phyloP scores from a whole-genome alignment of 1,140 invertebrate genomes.

The Venustaconcha ellipsiformis region DNA sequence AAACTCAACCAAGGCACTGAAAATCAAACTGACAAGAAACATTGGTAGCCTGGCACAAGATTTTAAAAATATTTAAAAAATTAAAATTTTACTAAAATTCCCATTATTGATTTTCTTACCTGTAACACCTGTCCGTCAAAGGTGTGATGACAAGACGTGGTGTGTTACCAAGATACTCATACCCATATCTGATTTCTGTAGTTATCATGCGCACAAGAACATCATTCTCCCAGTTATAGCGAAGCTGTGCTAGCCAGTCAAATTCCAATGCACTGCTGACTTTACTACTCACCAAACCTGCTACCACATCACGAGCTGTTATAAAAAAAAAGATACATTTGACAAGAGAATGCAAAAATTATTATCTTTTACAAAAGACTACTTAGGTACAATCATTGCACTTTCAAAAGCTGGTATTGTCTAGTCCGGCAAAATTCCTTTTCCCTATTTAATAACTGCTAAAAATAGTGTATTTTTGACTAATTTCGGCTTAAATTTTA shows the following conservation, averaged over 20 bases:
- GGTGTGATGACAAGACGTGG: slow-evolving; percentile 70
- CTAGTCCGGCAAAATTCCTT: no score
- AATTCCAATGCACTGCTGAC: slow-evolving; percentile 63
- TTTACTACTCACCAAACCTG: slow-evolving; percentile 57
- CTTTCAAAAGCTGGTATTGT: no score
- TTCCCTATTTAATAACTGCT: no score
- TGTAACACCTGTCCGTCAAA: slow-evolving; percentile 71
- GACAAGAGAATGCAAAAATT: background rate
- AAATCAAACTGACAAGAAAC: no score
- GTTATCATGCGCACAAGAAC: slow-evolving; percentile 69
- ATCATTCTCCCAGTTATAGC: slow-evolving; percentile 68
- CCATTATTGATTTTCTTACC: slow-evolving; percentile 62
- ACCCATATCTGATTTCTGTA: slow-evolving; percentile 70
- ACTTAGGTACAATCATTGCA: no score
- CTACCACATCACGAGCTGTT: slow-evolving; percentile 84
- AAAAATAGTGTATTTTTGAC: no score
- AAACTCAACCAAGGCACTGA: no score
- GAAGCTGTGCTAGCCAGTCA: slow-evolving; percentile 68
- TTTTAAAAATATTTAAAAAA: no score
- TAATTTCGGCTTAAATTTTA: no score
- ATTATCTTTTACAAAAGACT: background rate
- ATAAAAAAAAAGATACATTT: slow-evolving; percentile 13
- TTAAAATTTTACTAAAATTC: background rate
- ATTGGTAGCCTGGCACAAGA: no score
- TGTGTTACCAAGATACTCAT: slow-evolving; percentile 70